Evolutionary conservation across 2,113 vertebrate genomes (phyloP), one percentile per base, ranked within the genome.

Genomic region (Bos javanicus): DNA sequence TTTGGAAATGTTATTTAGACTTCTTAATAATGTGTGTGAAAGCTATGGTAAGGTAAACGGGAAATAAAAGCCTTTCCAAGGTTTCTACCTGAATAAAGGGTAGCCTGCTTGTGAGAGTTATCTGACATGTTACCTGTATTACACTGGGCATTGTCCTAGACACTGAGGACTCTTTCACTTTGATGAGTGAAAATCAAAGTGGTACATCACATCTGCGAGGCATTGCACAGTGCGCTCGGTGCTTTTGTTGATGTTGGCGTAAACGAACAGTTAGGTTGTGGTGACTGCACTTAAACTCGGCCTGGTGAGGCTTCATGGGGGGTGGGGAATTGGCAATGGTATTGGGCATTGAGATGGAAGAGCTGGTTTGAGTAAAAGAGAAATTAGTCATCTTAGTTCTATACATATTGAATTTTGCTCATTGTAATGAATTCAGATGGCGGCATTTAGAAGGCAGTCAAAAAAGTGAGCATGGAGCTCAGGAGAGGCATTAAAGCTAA

Each of bases 201-300:
- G 60, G 23, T 26, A 21, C 36, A 14, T 28, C 16, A 84, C 6
- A 3, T 33, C 16, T 74, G 25, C 19, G 15, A 50, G 48, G 30
- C 46, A 71, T 10, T 36, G 7, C 25, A 2, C 52, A 54, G 0
- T 2, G 0, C 17, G 2, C 48, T 43, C 2, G 59, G 13, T 43
- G 64, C 33, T 50, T 5, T 89, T 25, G 60, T 19, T 11, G 7
- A 46, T 48, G 30, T 43, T 48, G 25, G 71, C 1, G 0, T 57
- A 56, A 78, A 36, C 0, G 5, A 50, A 26, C 52, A 46, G 11
- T 14, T 50, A 16, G 52, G 7, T 54, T 62, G 12, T 52, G 15
- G 4, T 54, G 74, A 39, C 60, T 30, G 10, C 3, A 23, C 36
- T 80, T 80, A 50, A 10, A 46, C 52, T 39, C 36, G 23, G 33